A percentile compares a stretch with the other conserved stretches of the same genome.
Conservation (phyloP, 2,888 invertebrate genomes). For the Drosophila acutilabella region DNA sequence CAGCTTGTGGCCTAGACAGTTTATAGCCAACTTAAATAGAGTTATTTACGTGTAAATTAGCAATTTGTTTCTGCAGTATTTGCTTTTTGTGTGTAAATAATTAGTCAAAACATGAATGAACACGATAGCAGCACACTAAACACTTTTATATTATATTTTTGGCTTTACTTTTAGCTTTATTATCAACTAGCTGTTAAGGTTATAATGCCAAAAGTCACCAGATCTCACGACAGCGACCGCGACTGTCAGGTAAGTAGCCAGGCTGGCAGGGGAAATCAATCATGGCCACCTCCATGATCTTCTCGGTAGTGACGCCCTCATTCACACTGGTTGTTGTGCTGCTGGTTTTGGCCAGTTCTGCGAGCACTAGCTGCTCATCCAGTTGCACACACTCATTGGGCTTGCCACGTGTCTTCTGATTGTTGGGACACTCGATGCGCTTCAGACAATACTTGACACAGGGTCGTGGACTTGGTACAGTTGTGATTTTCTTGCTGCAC, state of each 20-base stretch:
- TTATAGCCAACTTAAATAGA: constrained; percentile 29
- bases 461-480: constrained; percentile 56
- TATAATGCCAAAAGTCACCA: constrained; percentile 59
- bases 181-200: constrained; percentile 16
- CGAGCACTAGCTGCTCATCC: constrained; percentile 66
- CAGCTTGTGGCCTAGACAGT: constrained; percentile 1
- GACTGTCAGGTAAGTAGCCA: constrained; percentile 82
- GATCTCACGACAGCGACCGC: constrained; percentile 82
- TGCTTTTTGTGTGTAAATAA: constrained; percentile 45
- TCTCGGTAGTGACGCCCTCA: constrained; percentile 30
- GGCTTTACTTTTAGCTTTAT: constrained; percentile 23
- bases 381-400: constrained; percentile 75
- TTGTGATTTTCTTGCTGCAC: constrained; percentile 75
- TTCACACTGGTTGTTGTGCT: neutral
- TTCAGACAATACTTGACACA: constrained; percentile 81
- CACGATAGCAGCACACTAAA: constrained; percentile 43
- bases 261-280: constrained; percentile 84
- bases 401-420: constrained; percentile 46
- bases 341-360: constrained; percentile 34
- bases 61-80: constrained; percentile 50
- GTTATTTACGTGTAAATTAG: constrained; percentile 68
- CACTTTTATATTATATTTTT: no score
- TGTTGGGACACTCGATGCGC: constrained; percentile 65
- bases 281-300: constrained; percentile 79
- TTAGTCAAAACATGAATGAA: constrained; percentile 62